Evolutionary conservation across 2,888 invertebrate species (phyloP), one percentile per base, ranked within the genome.

Genomic region (Lasioglossum pauxillum): DNA sequence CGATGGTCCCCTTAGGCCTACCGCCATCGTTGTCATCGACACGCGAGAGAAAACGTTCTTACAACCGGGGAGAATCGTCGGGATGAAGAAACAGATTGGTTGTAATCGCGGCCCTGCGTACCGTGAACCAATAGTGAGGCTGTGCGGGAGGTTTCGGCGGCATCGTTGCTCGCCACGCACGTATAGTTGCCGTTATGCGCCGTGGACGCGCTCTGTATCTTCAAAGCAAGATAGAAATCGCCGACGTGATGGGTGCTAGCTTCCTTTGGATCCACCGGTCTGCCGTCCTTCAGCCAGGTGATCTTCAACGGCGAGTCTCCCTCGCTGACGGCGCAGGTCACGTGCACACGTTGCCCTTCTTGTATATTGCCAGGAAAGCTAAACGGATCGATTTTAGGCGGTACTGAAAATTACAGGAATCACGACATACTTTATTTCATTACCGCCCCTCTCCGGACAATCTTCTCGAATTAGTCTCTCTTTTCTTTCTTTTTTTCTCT

Each of bases 231-330:
- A 92, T 94, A 95, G 90, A 93, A 95, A 86, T 94, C 94, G 88
- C 93, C 94, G 85, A 94, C 93, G 88, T 95, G 94, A 84, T 94
- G 93, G 23, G 94, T 95, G 78, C 90, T 92, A 19, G 92, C 93
- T 64, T 94, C 94, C 82, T 95, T 95, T 79, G 95, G 94, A 67
- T 95, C 95, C 83, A 96, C 95, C 3, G 95, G 95, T 53, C 95
- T 93, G 64, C 96, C 96, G 91, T 96, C 96, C 94, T 96, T 96
- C 84, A 96, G 95, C 96, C 96, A 96, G 81, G 95, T 94, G 87
- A 96, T 96, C 90, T 94, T 95, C 83, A 96, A 94, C 75, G 96
- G 96, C 83, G 96, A 95, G 92, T 96, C 96, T 72, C 96, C 96
- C 86, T 96, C 95, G 91, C 95, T 95, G 86, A 96, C 95, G 75